Percentiles rank a stretch among this genome's conserved stretches.
phyloP scores from a whole-genome alignment of 2,888 invertebrate genomes.

The Pterostichus niger region DNA sequence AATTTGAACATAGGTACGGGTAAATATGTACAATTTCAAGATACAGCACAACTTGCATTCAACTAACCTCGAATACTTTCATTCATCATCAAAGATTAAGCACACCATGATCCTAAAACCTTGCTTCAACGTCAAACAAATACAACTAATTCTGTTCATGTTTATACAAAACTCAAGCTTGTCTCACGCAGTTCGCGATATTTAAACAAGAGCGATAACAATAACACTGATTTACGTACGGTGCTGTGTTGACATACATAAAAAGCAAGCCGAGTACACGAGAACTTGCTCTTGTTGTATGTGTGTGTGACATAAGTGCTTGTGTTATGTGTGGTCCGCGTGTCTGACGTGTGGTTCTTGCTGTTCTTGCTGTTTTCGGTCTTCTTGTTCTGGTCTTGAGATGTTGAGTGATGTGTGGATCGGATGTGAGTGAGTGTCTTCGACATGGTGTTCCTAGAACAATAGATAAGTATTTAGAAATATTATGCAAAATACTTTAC shows the following conservation, averaged over 20 bases:
- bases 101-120: neutral
- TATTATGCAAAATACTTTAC: too few relatives aligned
- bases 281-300: neutral
- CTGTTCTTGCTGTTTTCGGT: too few relatives aligned
- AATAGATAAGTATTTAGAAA: too few relatives aligned
- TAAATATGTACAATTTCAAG: too few relatives aligned
- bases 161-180: constrained; percentile 17
- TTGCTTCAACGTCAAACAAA: neutral
- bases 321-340: constrained; percentile 17
- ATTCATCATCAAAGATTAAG: constrained; percentile 13
- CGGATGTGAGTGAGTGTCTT: too few relatives aligned
- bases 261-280: neutral
- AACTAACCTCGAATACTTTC: too few relatives aligned
- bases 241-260: constrained; percentile 8
- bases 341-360: neutral
- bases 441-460: too few relatives aligned
- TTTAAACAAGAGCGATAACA: constrained; percentile 39
- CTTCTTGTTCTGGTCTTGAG: too few relatives aligned
- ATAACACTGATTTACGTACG: constrained; percentile 32
- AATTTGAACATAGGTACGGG: too few relatives aligned
- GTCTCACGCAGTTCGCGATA: constrained; percentile 16
- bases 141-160: neutral
- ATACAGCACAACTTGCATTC: too few relatives aligned
- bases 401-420: too few relatives aligned
- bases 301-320: neutral